Base-by-base conservation (phyloP, 2,888 invertebrate species). In the Apantesis nais region DNA sequence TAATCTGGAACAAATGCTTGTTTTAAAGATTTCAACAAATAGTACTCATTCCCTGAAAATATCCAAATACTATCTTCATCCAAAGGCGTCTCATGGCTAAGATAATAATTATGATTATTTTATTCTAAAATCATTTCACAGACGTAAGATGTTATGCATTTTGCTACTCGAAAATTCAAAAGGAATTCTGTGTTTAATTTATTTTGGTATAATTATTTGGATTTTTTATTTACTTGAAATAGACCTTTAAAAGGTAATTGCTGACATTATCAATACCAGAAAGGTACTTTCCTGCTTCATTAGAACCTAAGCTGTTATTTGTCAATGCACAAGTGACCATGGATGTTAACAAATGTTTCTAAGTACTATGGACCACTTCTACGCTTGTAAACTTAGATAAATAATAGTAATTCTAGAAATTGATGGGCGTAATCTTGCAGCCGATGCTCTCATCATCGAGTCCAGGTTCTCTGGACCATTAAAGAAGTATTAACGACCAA, bases 401-500 rank as follows among this genome's bases (percentile, higher is more conserved):
- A 58, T 52, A 34, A 34, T 34, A n/a, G 37, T 61, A 62, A 68
- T 52, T 37, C 37, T 19, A 39, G 62, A 34, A 62, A 48, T 66
- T 25, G 11, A 8, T 14, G n/a, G 29, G 48, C 19, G 66, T 41
- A 39, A 39, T 31, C 29, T 37, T 62, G 58, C 74, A 68, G 67
- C 74, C 70, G 66, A 62, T 73, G 73, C 60, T 74, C 73, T 63
- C 52, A 19, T 55, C 29, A 63, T 44, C 58, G 74, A 67, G 64
- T 39, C 60, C 71, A 52, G 66, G 68, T 58, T 66, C 58, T 68
- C 69, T 70, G 66, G 66, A 68, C 74, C 73, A 75, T 82, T 80
- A 78, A 80, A 81, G 75, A 72, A 62, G 70, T 76, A 83, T 82
- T 83, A 81, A 75, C 79, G 76, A 71, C 74, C 83, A 83, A 82